Evolutionary conservation across 2,113 vertebrate species (phyloP).

Genomic region (Xyrauchen texanus): DNA sequence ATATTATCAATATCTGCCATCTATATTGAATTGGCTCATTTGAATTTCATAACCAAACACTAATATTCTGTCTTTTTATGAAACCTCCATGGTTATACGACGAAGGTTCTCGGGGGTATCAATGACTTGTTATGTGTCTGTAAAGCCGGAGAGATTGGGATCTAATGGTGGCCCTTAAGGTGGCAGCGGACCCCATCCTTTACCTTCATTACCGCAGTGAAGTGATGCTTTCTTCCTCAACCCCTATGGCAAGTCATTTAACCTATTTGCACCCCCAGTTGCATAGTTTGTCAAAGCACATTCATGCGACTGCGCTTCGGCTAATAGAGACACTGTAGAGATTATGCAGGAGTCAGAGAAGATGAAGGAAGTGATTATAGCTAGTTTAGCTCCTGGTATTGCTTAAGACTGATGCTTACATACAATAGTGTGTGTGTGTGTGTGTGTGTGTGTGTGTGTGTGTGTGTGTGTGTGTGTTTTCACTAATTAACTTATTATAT

Average conservation of each 20-base stretch:
- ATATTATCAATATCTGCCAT: slow-evolving; percentile 62
- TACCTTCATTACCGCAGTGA: slow-evolving; percentile 70
- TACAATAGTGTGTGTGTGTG: too few species aligned
- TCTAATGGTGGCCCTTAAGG: slow-evolving; percentile 68
- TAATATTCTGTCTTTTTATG: slow-evolving; percentile 67
- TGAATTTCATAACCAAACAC: slow-evolving; percentile 73
- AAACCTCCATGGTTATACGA: slow-evolving; percentile 63
- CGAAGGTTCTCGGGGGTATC: slow-evolving; percentile 66
- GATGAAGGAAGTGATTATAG: slow-evolving; percentile 36
- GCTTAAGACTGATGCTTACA: not conserved
- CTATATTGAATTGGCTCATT: slow-evolving; percentile 64
- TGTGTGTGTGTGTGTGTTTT: too few species aligned
- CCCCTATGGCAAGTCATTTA: slow-evolving; percentile 74
- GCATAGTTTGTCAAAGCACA: slow-evolving; percentile 63
- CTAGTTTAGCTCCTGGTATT: slow-evolving; percentile 21
- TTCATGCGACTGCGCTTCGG: slow-evolving; percentile 47
- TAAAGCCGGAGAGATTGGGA: slow-evolving; percentile 61
- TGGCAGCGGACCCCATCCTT: slow-evolving; percentile 66
- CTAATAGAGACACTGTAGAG: slow-evolving; percentile 54
- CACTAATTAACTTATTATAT: too few species aligned
- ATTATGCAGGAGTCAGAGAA: slow-evolving; percentile 55
- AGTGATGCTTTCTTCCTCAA: slow-evolving; percentile 71
- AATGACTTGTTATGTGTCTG: slow-evolving; percentile 55
- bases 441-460: too few species aligned
- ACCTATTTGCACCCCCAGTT: slow-evolving; percentile 62